These are phyloP conservation scores for Helicoverpa zea DNA, from an alignment of 1,140 invertebrate species.

Conservation along the genomic window DNA sequence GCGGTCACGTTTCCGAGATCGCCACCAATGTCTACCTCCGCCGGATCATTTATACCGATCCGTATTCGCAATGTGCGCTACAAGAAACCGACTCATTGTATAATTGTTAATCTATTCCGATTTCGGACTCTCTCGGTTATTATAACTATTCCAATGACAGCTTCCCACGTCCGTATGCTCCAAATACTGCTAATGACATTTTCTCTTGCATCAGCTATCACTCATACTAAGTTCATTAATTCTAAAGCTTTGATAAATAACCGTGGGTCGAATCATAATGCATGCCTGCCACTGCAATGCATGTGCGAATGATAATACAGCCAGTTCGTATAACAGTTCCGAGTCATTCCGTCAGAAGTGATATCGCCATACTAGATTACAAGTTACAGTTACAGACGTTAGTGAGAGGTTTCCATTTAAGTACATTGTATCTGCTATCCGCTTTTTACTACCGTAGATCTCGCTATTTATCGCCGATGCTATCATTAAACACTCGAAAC, in stretches of 20 bases:
- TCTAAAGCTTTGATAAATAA: slow-evolving; percentile 34
- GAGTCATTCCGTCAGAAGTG: slow-evolving; percentile 58
- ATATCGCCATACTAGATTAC: slow-evolving; percentile 55
- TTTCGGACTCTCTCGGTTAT: slow-evolving; percentile 66
- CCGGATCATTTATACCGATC: slow-evolving; percentile 64
- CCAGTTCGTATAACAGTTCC: slow-evolving; percentile 53
- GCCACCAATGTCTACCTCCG: slow-evolving; percentile 63
- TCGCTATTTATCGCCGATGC: slow-evolving; percentile 63
- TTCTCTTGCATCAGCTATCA: slow-evolving; percentile 47
- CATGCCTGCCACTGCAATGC: slow-evolving; percentile 21
- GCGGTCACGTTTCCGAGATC: slow-evolving; percentile 76
- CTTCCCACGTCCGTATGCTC: slow-evolving; percentile 81
- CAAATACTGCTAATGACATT: slow-evolving; percentile 74
- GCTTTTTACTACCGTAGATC: slow-evolving; percentile 67
- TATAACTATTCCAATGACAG: slow-evolving; percentile 69
- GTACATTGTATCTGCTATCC: slow-evolving; percentile 59
- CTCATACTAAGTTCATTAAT: slow-evolving; percentile 33
- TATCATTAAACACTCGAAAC: slow-evolving; percentile 70
- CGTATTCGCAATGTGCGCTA: slow-evolving; percentile 69
- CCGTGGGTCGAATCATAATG: slow-evolving; percentile 46
- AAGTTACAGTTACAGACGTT: slow-evolving; percentile 62
- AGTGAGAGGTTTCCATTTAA: slow-evolving; percentile 71
- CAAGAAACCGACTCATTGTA: slow-evolving; percentile 62
- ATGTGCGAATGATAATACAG: slow-evolving; percentile 47
- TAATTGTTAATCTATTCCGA: slow-evolving; percentile 68